Conservation (phyloP, 2,797 vertebrate genomes). For the Galago senegalensis region DNA sequence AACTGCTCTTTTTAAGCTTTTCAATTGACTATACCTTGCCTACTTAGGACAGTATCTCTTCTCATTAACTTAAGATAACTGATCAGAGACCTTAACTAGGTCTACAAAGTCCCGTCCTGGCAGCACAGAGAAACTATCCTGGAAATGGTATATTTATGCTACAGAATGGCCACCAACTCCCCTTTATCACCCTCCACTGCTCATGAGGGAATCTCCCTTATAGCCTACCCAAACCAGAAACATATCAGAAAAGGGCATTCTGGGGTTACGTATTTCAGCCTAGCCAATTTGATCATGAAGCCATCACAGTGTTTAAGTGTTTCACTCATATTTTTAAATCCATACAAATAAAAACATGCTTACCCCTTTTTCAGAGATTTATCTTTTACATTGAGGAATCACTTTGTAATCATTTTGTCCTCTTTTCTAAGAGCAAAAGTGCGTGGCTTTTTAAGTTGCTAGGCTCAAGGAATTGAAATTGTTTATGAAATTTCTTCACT, state of each 20-base stretch:
- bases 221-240: neutral
- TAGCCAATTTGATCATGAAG: fast-evolving
- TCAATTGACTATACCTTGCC: too few species aligned
- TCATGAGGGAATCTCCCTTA: neutral
- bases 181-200: fast-evolving
- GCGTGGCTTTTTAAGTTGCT: neutral
- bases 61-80: neutral
- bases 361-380: neutral
- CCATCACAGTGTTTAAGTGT: fast-evolving
- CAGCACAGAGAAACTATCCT: neutral
- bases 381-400: neutral
- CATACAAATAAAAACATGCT: neutral
- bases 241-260: neutral
- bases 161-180: neutral
- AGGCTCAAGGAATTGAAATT: neutral
- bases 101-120: neutral
- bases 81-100: neutral
- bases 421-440: neutral
- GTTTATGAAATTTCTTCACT: neutral
- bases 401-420: neutral
- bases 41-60: neutral
- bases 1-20: neutral
- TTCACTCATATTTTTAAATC: neutral
- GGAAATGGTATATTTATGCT: neutral
- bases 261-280: fast-evolving